Evolutionary conservation across 1,140 invertebrate species (phyloP).

Genomic region (Drosophila nigrodunni): DNA sequence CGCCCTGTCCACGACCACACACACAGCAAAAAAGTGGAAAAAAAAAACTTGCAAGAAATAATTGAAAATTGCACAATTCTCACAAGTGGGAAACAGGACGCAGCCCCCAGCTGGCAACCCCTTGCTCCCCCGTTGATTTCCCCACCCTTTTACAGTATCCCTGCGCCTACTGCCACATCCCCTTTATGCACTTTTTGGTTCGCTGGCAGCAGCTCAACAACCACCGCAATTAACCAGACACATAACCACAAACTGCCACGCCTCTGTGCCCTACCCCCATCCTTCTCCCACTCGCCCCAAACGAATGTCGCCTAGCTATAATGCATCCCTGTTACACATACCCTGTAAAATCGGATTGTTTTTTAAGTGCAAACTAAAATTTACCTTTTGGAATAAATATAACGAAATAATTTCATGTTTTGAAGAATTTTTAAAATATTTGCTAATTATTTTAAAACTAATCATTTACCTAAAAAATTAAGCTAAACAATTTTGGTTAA

Average conservation of each 20-base stretch:
- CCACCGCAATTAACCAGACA: constrained; percentile 78
- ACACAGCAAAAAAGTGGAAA: not conserved
- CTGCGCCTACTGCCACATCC: not conserved
- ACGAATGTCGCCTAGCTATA: constrained; percentile 42
- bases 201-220: constrained; percentile 26
- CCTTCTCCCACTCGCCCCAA: not conserved
- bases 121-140: not conserved
- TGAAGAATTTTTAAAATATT: no score
- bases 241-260: constrained; percentile 55
- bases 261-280: constrained; percentile 3
- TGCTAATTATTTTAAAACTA: no score
- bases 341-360: not conserved
- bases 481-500: no score
- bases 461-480: no score
- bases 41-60: constrained; percentile 67
- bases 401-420: no score
- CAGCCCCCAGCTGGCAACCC: not conserved
- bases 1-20: not conserved
- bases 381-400: no score
- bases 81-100: constrained; percentile 75
- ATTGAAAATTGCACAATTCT: constrained; percentile 82
- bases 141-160: not conserved
- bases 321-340: constrained; percentile 25
- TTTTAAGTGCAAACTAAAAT: no score
- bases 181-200: not conserved